Base-by-base conservation (phyloP, 1,140 invertebrate species). In the Drosophila littoralis region DNA sequence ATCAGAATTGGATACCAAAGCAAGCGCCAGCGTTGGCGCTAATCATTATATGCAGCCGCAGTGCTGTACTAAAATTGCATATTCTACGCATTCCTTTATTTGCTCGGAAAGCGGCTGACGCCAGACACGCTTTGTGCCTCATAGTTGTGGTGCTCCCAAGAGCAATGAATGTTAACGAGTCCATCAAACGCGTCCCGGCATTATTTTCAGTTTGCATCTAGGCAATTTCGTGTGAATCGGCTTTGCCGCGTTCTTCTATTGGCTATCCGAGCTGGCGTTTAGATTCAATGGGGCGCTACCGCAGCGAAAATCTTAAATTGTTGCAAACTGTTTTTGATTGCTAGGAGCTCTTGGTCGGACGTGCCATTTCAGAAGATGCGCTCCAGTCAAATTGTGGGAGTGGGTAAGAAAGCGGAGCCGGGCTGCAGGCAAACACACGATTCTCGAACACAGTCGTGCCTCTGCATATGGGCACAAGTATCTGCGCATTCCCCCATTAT, bases 301-400 rank as follows among this genome's bases (percentile, higher is more conserved):
- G 60, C 42, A 48, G 52, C 74, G 60, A 66, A 86, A 77, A 79
- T 89, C 67, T 89, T 90, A 89, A 89, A 89, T 89, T 89, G 85
- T 89, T 89, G 85, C 84, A 89, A 89, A 90, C 90, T 84, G 74
- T 72, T 51, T 84, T 89, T 70, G 77, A 84, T 75, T 67, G 72
- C 45, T 64, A 46, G 65, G 46, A 51, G 58, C 54, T 50, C 22
- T 60, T 35, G 50, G 50, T 51, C 75, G 82, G 76, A 89, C 84
- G 84, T 89, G 84, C 85, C 75, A 67, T 85, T 89, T 50, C 50
- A 64, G 75, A 59, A 81, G 84, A 84, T 77, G 72, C 54, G 33
- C 59, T 38, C 48, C 28, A 40, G 9, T 42, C 33, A 7, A 59
- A 42, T 33, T 15, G 38, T 28, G 36, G 43, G 43, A 7, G 48